These are phyloP conservation scores for Xenus cinereus DNA, from an alignment of 2,113 vertebrate species.

Conservation along the genomic window DNA sequence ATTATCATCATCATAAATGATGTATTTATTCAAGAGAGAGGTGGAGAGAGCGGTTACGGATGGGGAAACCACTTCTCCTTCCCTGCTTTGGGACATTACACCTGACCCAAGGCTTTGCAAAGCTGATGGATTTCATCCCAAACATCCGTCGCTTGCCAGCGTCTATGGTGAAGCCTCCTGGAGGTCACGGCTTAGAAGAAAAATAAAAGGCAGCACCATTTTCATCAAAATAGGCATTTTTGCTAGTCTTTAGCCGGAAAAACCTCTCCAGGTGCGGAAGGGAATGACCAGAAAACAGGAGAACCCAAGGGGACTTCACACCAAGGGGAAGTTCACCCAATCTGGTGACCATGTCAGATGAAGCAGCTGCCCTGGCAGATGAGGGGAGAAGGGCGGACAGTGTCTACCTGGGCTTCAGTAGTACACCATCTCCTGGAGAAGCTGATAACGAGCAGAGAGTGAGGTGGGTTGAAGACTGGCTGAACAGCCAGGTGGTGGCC, in stretches of 20 bases:
- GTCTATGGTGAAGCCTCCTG: not conserved
- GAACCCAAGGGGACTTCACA: not conserved
- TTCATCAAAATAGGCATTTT: not conserved
- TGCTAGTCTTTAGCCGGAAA: not conserved
- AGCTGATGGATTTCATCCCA: not conserved
- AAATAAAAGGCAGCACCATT: rapidly evolving
- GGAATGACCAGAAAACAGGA: not conserved
- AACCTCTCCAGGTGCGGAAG: not conserved
- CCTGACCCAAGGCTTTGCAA: not conserved
- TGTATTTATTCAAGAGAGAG: not conserved
- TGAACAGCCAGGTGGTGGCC: not conserved
- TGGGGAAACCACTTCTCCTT: not conserved
- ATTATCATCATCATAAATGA: rapidly evolving
- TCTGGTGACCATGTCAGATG: not conserved
- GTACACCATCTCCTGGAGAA: not conserved
- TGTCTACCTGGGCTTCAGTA: not conserved
- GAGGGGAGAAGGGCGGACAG: too few relatives aligned
- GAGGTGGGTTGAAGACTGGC: not conserved
- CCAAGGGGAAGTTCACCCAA: not conserved
- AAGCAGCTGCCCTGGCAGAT: not conserved
- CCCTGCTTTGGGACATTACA: rapidly evolving
- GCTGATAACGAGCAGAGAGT: not conserved
- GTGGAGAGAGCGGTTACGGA: rapidly evolving
- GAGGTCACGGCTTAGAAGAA: not conserved
- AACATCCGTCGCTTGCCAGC: rapidly evolving